Percentiles rank a stretch among this genome's conserved stretches.
These are phyloP conservation scores for Notodonta ziczac DNA, from an alignment of 2,888 invertebrate genomes.

Conservation along the genomic window DNA sequence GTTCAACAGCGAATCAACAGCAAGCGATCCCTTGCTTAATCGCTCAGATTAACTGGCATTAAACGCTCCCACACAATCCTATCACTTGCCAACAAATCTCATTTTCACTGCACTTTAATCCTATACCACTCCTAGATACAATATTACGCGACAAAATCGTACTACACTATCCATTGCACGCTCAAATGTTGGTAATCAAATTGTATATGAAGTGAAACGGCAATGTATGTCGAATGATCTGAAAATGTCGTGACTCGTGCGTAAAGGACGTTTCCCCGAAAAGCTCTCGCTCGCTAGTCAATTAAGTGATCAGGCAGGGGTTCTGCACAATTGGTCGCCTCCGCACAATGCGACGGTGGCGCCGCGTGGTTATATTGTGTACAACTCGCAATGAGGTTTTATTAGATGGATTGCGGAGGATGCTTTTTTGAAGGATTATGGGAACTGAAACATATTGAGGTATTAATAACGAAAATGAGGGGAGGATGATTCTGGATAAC, in stretches of 20 bases:
- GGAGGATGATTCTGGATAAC: constrained; percentile 31
- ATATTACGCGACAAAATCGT: constrained; percentile 20
- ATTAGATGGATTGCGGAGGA: constrained; percentile 67
- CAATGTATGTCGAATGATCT: constrained; percentile 40
- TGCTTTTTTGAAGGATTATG: constrained; percentile 59
- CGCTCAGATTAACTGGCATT: constrained; percentile 72
- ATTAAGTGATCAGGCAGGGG: constrained; percentile 83
- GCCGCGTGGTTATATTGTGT: constrained; percentile 58
- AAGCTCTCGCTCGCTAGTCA: constrained; percentile 77
- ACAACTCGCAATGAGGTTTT: constrained; percentile 61
- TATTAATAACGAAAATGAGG: constrained; percentile 32
- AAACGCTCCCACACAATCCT: constrained; percentile 72
- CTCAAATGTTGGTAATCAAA: background rate
- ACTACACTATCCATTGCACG: constrained; percentile 36
- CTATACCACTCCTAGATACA: constrained; percentile 30
- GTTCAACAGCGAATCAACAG: constrained; percentile 46
- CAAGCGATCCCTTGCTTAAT: constrained; percentile 60
- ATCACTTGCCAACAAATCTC: constrained; percentile 78
- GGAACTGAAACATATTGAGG: constrained; percentile 43
- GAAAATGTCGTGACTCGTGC: constrained; percentile 24
- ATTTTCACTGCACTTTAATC: constrained; percentile 80
- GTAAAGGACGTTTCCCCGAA: constrained; percentile 50
- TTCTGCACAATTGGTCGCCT: constrained; percentile 82
- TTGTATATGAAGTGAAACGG: constrained; percentile 14
- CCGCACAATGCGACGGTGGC: constrained; percentile 73